phyloP scores from a whole-genome alignment of 1,140 invertebrate genomes.

The Lepidostoma basale region DNA sequence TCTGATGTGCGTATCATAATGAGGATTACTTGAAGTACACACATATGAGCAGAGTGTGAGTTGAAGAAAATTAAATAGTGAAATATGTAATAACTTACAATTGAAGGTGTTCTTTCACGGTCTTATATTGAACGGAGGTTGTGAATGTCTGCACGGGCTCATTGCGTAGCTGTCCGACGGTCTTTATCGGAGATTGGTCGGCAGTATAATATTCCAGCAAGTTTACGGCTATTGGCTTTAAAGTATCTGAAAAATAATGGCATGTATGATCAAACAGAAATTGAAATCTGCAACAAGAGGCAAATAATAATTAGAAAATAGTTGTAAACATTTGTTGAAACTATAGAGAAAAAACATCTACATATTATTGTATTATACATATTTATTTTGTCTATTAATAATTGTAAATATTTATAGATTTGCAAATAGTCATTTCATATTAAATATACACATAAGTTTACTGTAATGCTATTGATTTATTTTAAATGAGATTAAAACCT shows the following conservation, averaged over 20 bases:
- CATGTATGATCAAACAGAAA: too few species aligned
- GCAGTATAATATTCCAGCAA: slow-evolving; percentile 55
- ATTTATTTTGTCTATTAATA: too few species aligned
- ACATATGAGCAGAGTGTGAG: background rate
- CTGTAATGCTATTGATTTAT: too few species aligned
- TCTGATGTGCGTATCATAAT: background rate
- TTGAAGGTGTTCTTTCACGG: slow-evolving; percentile 57
- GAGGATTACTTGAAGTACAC: background rate
- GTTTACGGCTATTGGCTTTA: slow-evolving; percentile 53
- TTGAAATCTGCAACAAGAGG: too few species aligned
- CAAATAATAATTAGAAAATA: too few species aligned
- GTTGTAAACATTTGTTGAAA: too few species aligned
- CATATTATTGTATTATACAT: too few species aligned
- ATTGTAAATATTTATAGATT: too few species aligned
- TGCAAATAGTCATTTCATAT: too few species aligned
- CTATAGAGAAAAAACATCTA: too few species aligned
- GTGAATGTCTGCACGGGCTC: slow-evolving; percentile 53
- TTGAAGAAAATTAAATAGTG: background rate
- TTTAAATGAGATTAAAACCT: too few species aligned
- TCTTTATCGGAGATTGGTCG: slow-evolving; percentile 56
- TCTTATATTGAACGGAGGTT: slow-evolving; percentile 53
- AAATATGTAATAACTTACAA: slow-evolving; percentile 45
- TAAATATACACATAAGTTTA: too few species aligned
- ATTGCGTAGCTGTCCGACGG: slow-evolving; percentile 54
- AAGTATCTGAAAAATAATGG: slow-evolving; percentile 44